A percentile compares a stretch with the other conserved stretches of the same genome.
Conservation (phyloP, 2,888 invertebrate species). For the Ptychoptera albimana region DNA sequence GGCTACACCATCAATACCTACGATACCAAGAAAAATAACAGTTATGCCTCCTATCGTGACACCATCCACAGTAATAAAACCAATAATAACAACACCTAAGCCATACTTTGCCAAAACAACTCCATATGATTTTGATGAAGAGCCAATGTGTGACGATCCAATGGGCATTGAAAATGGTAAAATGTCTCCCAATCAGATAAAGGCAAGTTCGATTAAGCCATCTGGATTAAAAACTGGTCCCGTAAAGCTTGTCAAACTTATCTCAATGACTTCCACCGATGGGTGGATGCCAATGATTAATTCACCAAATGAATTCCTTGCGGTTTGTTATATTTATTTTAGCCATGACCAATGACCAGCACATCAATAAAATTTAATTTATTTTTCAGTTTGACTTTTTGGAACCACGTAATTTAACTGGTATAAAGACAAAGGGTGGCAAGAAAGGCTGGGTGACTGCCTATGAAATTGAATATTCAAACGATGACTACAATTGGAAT, state of each 20-base stretch:
- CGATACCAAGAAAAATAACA: slow-evolving; percentile 4
- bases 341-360: neutral
- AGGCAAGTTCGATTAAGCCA: slow-evolving; percentile 23
- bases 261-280: slow-evolving; percentile 25
- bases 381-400: slow-evolving; percentile 49
- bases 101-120: slow-evolving; percentile 1
- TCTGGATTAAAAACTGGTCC: slow-evolving; percentile 16
- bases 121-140: slow-evolving; percentile 3
- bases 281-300: slow-evolving; percentile 53
- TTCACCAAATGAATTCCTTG: slow-evolving; percentile 51
- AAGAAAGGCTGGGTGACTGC: slow-evolving; percentile 56
- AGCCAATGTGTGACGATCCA: slow-evolving; percentile 45
- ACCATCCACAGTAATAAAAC: neutral
- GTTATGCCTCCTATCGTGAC: slow-evolving; percentile 6
- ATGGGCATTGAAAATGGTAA: slow-evolving; percentile 53
- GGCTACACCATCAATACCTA: slow-evolving; percentile 5
- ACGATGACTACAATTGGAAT: slow-evolving; percentile 54
- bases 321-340: slow-evolving; percentile 29
- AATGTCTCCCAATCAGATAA: slow-evolving; percentile 40
- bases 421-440: slow-evolving; percentile 57
- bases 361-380: slow-evolving; percentile 2
- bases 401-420: slow-evolving; percentile 59
- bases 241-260: slow-evolving; percentile 18
- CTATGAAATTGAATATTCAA: slow-evolving; percentile 58
- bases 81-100: slow-evolving; percentile 4